A percentile compares a stretch with the other conserved stretches of the same genome.
Evolutionary conservation across 1,140 invertebrate genomes (phyloP).

Genomic region (Bombus impatiens): DNA sequence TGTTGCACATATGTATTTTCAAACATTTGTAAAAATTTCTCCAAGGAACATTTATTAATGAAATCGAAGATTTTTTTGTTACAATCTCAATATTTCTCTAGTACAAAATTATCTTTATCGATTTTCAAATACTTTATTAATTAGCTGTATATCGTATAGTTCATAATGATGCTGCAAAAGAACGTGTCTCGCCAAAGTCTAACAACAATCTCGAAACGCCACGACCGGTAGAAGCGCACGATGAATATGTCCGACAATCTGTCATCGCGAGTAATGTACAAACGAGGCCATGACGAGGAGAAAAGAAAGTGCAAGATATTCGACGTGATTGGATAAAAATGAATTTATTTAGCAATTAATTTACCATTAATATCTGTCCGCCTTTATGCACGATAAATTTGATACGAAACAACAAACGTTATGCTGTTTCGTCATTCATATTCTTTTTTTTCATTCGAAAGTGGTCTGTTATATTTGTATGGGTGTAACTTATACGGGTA

Average conservation of each 20-base stretch:
- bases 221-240: too few relatives aligned
- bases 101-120: not conserved
- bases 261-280: not conserved
- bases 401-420: too few relatives aligned
- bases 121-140: not conserved
- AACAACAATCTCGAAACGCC: not conserved
- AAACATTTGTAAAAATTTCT: not conserved
- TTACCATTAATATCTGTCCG: not conserved
- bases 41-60: not conserved
- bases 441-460: not conserved
- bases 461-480: too few relatives aligned
- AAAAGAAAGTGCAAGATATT: not conserved
- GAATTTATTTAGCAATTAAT: not conserved
- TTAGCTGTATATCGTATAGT: too few relatives aligned
- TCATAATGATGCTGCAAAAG: too few relatives aligned
- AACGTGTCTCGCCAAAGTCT: not conserved
- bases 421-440: not conserved
- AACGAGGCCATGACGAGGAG: not conserved
- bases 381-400: not conserved
- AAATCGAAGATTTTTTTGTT: not conserved
- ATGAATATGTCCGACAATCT: not conserved
- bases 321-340: not conserved
- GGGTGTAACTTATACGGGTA: not conserved
- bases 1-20: not conserved
- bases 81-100: too few relatives aligned